Percentiles rank a stretch among this genome's conserved stretches.
These are phyloP conservation scores for Zonitis immaculata DNA, from an alignment of 2,888 invertebrate genomes.

Conservation along the genomic window DNA sequence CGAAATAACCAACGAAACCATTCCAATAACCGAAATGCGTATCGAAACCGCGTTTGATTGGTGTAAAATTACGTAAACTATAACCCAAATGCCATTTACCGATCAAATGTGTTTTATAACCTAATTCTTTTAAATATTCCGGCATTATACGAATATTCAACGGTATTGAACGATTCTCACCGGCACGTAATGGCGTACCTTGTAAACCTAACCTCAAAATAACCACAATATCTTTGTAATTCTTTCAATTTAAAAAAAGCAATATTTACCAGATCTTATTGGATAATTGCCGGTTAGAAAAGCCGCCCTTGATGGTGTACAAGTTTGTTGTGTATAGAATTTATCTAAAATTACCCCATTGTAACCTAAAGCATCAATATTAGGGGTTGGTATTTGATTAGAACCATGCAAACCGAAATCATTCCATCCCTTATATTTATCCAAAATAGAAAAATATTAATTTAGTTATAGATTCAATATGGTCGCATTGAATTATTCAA, in stretches of 20 bases:
- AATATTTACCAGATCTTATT: constrained; percentile 63
- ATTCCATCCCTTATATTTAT: constrained; percentile 93
- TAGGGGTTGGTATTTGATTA: constrained; percentile 81
- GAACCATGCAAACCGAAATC: constrained; percentile 88
- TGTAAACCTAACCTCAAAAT: constrained; percentile 57
- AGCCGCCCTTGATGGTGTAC: constrained; percentile 80
- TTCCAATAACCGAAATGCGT: constrained; percentile 80
- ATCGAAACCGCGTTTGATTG: constrained; percentile 70
- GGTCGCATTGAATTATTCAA: too few species aligned
- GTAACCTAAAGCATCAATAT: constrained; percentile 81
- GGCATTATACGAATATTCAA: constrained; percentile 51
- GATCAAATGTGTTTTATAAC: constrained; percentile 70
- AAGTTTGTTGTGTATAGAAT: constrained; percentile 80
- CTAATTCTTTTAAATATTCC: constrained; percentile 58
- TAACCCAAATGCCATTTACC: constrained; percentile 86
- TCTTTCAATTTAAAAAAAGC: not conserved
- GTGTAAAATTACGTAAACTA: constrained; percentile 62
- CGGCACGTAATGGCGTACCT: constrained; percentile 60
- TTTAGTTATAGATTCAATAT: too few species aligned
- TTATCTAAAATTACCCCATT: constrained; percentile 78
- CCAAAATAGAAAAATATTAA: too few species aligned
- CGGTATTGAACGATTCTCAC: constrained; percentile 68
- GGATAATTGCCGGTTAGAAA: constrained; percentile 84
- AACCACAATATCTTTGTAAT: not conserved
- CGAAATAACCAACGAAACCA: constrained; percentile 75